Conservation (phyloP, 2,888 invertebrate genomes). For the Cheilosia scutellata region DNA sequence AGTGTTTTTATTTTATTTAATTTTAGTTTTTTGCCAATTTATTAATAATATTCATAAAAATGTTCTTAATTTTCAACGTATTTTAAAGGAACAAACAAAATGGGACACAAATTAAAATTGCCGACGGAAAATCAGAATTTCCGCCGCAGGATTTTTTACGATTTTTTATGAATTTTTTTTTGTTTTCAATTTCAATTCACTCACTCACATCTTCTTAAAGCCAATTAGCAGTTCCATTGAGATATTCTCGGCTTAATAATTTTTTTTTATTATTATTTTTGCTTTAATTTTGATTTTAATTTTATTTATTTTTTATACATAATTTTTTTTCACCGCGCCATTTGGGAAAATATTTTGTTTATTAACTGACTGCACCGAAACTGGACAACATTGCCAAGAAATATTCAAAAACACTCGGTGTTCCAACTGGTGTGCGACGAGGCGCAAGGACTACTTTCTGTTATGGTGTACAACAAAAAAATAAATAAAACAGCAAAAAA, state of each 20-base stretch:
- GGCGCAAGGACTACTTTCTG: constrained; percentile 38
- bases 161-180: background rate
- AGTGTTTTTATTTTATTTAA: no score
- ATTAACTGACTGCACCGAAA: background rate
- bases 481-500: constrained; percentile 4
- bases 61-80: no score
- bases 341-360: background rate
- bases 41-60: no score
- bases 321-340: constrained; percentile 6
- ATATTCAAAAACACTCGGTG: constrained; percentile 27
- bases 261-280: background rate
- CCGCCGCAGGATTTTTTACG: background rate
- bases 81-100: no score
- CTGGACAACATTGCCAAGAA: constrained; percentile 16
- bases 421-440: constrained; percentile 35
- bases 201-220: constrained; percentile 2
- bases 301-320: background rate
- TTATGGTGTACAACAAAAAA: constrained; percentile 11
- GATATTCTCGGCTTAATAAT: background rate
- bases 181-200: background rate
- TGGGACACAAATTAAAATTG: no score
- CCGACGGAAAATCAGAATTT: background rate
- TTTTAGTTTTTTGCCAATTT: no score
- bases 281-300: background rate
- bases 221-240: constrained; percentile 35